Percentiles rank a stretch among this genome's conserved stretches.
phyloP scores from a whole-genome alignment of 2,888 invertebrate species.

The Phania funesta region DNA sequence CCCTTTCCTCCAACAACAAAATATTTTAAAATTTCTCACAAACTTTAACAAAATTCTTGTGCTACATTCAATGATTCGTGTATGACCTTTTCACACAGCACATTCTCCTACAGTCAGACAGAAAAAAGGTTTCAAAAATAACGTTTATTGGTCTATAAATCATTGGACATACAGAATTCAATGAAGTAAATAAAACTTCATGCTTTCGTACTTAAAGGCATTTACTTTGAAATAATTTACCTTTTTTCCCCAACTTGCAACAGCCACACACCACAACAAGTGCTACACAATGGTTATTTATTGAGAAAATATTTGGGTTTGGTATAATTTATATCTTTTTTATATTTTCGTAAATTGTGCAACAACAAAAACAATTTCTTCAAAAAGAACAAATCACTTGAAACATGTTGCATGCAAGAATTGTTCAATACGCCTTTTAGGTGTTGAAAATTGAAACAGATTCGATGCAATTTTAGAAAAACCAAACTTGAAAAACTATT shows the following conservation, averaged over 20 bases:
- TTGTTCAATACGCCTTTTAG: slow-evolving; percentile 61
- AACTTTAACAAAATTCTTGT: not conserved
- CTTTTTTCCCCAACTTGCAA: slow-evolving; percentile 10
- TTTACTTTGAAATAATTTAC: slow-evolving; percentile 31
- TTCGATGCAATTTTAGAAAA: slow-evolving; percentile 22
- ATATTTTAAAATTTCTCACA: not conserved
- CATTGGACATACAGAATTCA: slow-evolving; percentile 25
- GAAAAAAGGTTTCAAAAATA: not conserved
- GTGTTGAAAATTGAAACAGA: slow-evolving; percentile 63
- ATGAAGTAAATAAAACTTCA: slow-evolving; percentile 23
- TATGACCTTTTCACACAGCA: slow-evolving; percentile 48
- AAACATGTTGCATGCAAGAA: slow-evolving; percentile 60
- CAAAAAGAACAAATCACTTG: slow-evolving; percentile 26
- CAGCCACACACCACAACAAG: slow-evolving; percentile 24
- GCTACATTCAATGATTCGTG: slow-evolving; percentile 23
- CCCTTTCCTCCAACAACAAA: no score
- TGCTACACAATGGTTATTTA: slow-evolving; percentile 14
- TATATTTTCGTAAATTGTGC: not conserved
- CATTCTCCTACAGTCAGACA: not conserved
- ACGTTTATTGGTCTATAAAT: slow-evolving; percentile 43
- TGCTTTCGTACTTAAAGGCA: slow-evolving; percentile 25
- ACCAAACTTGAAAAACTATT: slow-evolving; percentile 35
- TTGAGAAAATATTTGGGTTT: slow-evolving; percentile 59
- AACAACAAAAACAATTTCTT: slow-evolving; percentile 13
- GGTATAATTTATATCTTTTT: slow-evolving; percentile 30